Percentiles rank a stretch among this genome's conserved stretches.
Evolutionary conservation across 2,888 invertebrate genomes (phyloP).

Genomic region (Phalera bucephala): DNA sequence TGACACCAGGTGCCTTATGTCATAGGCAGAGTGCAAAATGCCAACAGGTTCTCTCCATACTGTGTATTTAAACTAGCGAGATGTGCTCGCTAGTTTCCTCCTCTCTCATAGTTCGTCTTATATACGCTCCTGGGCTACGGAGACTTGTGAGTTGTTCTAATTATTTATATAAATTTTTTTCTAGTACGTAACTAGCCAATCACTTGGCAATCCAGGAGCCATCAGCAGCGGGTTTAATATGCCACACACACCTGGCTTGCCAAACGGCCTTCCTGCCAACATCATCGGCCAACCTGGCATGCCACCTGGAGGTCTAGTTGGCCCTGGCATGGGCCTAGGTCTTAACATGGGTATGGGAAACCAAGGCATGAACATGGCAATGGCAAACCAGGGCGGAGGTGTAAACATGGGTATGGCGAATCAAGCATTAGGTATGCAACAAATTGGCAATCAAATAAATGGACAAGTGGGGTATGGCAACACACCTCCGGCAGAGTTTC

Average conservation of each 20-base stretch:
- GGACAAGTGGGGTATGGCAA: slow-evolving; percentile 2
- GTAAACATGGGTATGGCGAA: not conserved
- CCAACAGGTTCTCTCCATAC: too few species aligned
- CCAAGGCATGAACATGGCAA: not conserved
- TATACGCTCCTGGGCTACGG: too few species aligned
- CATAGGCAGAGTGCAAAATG: too few species aligned
- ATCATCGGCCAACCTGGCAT: not conserved
- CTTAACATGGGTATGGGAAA: not conserved
- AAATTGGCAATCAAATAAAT: not conserved
- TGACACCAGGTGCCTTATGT: too few species aligned
- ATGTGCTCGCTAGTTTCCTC: too few species aligned
- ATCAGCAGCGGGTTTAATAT: slow-evolving; percentile 2
- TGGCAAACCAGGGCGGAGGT: not conserved
- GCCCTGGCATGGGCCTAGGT: not conserved
- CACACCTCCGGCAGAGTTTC: not conserved
- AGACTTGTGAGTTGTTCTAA: too few species aligned
- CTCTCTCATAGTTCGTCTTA: too few species aligned
- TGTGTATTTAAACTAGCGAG: too few species aligned
- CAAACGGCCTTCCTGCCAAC: not conserved
- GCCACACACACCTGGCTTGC: not conserved
- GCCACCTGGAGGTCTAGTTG: not conserved
- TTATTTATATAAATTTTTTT: slow-evolving; percentile 4
- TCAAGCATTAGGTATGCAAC: not conserved
- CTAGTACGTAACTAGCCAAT: slow-evolving; percentile 14
- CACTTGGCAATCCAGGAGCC: not conserved